Percentiles rank a stretch among this genome's conserved stretches.
Conservation (phyloP, 2,113 vertebrate genomes). For the Myrmecophaga tridactyla region DNA sequence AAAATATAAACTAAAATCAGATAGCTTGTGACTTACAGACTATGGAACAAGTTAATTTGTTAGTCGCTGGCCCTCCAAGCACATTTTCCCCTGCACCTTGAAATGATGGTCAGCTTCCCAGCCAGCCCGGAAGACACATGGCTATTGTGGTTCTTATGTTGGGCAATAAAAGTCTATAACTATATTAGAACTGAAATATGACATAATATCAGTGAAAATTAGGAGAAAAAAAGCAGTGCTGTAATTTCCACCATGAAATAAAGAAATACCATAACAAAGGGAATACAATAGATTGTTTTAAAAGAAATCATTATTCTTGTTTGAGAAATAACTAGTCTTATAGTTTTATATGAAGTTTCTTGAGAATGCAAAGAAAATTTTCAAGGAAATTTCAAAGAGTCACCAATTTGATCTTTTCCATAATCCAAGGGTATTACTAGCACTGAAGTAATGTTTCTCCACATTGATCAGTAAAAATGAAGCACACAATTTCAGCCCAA, state of each 20-base stretch:
- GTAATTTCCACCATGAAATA: not conserved
- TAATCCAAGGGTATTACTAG: not conserved
- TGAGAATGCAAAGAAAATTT: not conserved
- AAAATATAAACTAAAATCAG: conserved; percentile 26
- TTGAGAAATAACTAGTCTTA: not conserved
- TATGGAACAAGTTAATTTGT: not conserved
- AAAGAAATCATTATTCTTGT: not conserved
- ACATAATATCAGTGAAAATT: not conserved
- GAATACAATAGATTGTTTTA: not conserved
- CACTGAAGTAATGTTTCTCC: not conserved
- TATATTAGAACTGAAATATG: not conserved
- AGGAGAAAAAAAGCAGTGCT: not conserved
- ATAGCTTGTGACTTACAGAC: not conserved
- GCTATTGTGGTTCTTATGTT: not conserved
- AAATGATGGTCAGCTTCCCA: not conserved
- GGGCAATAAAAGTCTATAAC: not conserved
- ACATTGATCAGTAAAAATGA: not conserved
- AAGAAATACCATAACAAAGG: not conserved
- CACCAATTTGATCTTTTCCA: not conserved
- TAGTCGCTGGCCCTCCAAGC: not conserved
- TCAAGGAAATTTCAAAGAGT: not conserved
- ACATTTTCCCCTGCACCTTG: not conserved
- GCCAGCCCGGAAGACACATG: not conserved
- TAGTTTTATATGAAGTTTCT: not conserved
- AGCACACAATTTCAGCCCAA: not conserved